Evolutionary conservation across 2,888 invertebrate genomes (phyloP).

Genomic region (Megaustenia siamemsis): DNA sequence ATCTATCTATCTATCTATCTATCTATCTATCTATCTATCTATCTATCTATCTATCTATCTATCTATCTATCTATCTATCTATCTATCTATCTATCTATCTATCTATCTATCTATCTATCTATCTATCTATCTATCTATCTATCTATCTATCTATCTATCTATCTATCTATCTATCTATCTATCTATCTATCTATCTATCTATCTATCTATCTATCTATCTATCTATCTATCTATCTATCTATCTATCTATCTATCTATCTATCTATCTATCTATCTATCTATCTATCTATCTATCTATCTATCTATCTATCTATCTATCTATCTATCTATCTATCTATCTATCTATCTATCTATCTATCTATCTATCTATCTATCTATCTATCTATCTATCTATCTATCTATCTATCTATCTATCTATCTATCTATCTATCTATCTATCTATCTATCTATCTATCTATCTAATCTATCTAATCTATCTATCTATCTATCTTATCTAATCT

Average conservation of each 20-base stretch:
- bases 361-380: too few species aligned
- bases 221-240: background rate
- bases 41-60: background rate
- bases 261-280: background rate
- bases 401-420: too few species aligned
- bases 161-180: slow-evolving; percentile 4
- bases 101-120: background rate
- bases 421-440: too few species aligned
- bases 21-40: background rate
- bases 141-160: background rate
- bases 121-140: slow-evolving; percentile 18
- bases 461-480: too few species aligned
- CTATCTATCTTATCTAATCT: too few species aligned
- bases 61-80: slow-evolving; percentile 7
- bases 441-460: too few species aligned
- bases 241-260: background rate
- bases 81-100: background rate
- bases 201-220: slow-evolving; percentile 24
- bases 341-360: too few species aligned
- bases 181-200: background rate
- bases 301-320: too few species aligned
- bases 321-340: too few species aligned
- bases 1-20: background rate
- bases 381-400: too few species aligned
- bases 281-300: too few species aligned